Conservation (phyloP, 2,797 vertebrate species). For the Pangasius larnaudii region DNA sequence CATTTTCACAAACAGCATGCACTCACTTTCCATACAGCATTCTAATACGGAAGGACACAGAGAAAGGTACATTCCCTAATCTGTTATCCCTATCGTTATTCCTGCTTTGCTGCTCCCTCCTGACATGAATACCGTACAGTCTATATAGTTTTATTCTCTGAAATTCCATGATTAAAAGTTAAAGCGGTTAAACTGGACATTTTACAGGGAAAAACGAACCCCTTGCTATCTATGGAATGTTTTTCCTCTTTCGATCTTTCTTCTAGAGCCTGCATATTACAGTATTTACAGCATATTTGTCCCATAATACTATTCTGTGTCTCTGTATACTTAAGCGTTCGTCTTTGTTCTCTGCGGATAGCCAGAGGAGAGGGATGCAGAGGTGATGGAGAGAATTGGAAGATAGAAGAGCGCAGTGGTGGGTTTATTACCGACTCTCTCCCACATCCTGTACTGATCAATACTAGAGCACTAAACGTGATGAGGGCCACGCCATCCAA, state of each 20-base stretch:
- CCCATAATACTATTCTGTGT: not conserved
- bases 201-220: not conserved
- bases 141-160: not conserved
- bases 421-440: constrained; percentile 74
- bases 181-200: not conserved
- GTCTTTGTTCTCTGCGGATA: constrained; percentile 7
- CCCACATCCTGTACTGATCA: constrained; percentile 77
- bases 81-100: not conserved
- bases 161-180: not conserved
- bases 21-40: not conserved
- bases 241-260: not conserved
- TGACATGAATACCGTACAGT: not conserved
- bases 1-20: not conserved
- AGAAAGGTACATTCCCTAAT: not conserved
- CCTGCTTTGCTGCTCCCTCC: not conserved
- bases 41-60: not conserved
- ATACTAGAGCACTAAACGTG: constrained; percentile 78
- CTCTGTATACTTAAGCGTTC: not conserved
- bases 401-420: constrained; percentile 63
- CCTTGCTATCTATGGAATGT: not conserved
- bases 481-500: constrained; percentile 67
- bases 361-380: constrained; percentile 26
- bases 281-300: not conserved
- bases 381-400: constrained; percentile 56
- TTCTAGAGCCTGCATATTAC: not conserved